Conservation (phyloP, 2,888 invertebrate genomes). For the Amblyteles armatorius region DNA sequence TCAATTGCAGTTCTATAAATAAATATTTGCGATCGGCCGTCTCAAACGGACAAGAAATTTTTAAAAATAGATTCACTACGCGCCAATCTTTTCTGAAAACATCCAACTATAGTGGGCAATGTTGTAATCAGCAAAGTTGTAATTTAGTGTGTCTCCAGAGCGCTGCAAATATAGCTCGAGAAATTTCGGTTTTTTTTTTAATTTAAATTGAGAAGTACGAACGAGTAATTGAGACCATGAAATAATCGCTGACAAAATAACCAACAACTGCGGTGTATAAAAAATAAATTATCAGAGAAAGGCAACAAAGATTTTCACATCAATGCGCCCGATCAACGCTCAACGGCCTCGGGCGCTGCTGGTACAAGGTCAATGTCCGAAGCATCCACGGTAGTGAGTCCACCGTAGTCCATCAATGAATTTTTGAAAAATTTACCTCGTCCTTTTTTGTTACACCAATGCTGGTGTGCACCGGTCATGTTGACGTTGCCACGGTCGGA, state of each 20-base stretch:
- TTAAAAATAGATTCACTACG: too few relatives aligned
- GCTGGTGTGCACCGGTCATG: not conserved
- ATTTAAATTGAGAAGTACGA: too few relatives aligned
- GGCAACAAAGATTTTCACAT: not conserved
- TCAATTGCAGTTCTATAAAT: too few relatives aligned
- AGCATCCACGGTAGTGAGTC: not conserved
- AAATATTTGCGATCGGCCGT: too few relatives aligned
- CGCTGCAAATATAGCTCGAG: too few relatives aligned
- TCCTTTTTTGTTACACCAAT: not conserved
- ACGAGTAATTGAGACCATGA: not conserved
- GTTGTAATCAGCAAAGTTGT: too few relatives aligned
- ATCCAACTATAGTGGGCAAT: too few relatives aligned
- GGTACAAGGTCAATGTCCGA: not conserved
- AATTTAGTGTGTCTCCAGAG: too few relatives aligned
- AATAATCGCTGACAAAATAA: not conserved
- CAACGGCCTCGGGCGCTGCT: too few relatives aligned
- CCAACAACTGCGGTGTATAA: not conserved
- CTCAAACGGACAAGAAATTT: too few relatives aligned
- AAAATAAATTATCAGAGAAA: not conserved
- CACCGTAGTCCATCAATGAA: not conserved
- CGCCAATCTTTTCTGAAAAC: too few relatives aligned
- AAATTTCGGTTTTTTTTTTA: too few relatives aligned
- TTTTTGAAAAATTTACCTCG: not conserved
- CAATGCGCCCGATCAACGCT: not conserved
- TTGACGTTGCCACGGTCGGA: not conserved